Percentiles rank a stretch among this genome's conserved stretches.
phyloP scores from a whole-genome alignment of 2,113 vertebrate genomes.

The Cettia cetti region DNA sequence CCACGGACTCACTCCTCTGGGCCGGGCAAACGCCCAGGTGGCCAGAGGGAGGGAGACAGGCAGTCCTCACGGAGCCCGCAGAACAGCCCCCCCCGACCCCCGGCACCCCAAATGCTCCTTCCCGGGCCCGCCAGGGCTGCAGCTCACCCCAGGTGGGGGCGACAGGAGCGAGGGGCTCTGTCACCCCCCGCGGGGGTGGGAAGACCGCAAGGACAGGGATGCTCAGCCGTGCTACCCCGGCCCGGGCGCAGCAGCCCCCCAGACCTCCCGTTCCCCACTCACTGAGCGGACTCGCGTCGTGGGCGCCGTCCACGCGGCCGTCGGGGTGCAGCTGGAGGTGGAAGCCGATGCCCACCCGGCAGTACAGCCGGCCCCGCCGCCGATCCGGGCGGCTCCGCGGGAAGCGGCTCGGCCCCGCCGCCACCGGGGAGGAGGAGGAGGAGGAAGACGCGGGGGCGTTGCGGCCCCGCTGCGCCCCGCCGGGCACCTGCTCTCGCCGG shows the following conservation, averaged over 20 bases:
- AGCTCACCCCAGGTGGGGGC: too few relatives aligned
- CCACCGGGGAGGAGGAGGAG: not conserved
- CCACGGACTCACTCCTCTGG: accelerated
- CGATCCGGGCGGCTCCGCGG: slow-evolving; percentile 84
- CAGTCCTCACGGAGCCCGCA: accelerated
- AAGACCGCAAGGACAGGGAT: not conserved
- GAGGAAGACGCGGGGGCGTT: slow-evolving; percentile 13
- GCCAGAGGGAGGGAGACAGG: accelerated
- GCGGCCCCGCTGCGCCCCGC: slow-evolving; percentile 3
- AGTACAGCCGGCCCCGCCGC: slow-evolving; percentile 91
- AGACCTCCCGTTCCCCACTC: slow-evolving; percentile 61
- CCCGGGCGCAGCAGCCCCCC: not conserved
- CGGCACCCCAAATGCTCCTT: not conserved
- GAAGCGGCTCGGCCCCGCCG: slow-evolving; percentile 61
- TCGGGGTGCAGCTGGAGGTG: slow-evolving; percentile 95
- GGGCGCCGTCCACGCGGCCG: slow-evolving; percentile 94
- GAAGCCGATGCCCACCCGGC: slow-evolving; percentile 95
- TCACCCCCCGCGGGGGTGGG: accelerated
- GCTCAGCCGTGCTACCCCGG: not conserved
- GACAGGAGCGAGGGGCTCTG: not conserved
- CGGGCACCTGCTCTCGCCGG: slow-evolving; percentile 48
- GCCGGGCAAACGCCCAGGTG: accelerated
- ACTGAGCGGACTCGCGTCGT: slow-evolving; percentile 89
- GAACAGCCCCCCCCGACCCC: not conserved
- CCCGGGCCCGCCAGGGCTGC: not conserved